These are phyloP conservation scores for Neodon shergylaensis DNA, from an alignment of 2,113 vertebrate genomes.

Conservation along the genomic window DNA sequence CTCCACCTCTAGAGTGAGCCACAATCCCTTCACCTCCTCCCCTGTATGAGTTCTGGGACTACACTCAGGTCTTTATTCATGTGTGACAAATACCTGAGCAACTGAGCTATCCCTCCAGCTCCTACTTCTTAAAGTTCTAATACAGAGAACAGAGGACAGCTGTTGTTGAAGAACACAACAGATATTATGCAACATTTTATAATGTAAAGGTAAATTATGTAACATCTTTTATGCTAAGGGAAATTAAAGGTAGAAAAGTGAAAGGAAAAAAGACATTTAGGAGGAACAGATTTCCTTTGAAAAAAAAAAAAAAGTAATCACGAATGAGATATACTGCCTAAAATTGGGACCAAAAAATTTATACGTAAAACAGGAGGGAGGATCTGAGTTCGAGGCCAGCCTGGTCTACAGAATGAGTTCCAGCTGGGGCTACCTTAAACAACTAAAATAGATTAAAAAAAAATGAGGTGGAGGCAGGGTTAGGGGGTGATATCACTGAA, in stretches of 20 bases:
- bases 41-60: neutral
- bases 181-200: neutral
- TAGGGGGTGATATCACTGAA: neutral
- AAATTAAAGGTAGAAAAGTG: neutral
- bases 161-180: neutral
- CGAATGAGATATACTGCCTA: neutral
- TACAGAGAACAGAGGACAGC: neutral
- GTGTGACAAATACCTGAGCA: neutral
- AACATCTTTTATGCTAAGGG: neutral
- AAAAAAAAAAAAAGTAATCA: neutral
- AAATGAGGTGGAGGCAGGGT: neutral
- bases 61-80: no score
- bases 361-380: neutral
- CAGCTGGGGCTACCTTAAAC: neutral
- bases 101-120: no score
- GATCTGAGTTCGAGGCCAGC: neutral
- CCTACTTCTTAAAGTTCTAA: neutral
- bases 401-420: neutral
- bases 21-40: no score
- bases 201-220: neutral
- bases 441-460: neutral
- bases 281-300: neutral
- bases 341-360: neutral
- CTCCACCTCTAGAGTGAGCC: neutral
- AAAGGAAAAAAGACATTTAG: neutral